phyloP scores from a whole-genome alignment of 2,888 invertebrate species.

The Venustoraphidia nigricollis region DNA sequence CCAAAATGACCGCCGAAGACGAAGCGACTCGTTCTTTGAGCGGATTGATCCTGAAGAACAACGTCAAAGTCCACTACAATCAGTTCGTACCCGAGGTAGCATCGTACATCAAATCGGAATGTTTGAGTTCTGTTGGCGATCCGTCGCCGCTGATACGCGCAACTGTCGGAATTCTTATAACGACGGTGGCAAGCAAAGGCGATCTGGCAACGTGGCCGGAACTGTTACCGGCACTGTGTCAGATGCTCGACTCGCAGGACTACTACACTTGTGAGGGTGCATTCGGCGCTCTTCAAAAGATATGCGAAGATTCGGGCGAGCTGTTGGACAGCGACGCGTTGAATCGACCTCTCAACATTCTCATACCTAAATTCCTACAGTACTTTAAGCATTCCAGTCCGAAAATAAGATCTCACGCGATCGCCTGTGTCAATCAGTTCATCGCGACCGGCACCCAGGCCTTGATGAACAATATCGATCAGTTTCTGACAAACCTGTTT shows the following conservation, averaged over 20 bases:
- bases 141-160: conserved; percentile 87
- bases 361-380: conserved; percentile 88
- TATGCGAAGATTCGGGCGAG: conserved; percentile 95
- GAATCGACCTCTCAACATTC: conserved; percentile 71
- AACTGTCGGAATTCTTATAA: conserved; percentile 93
- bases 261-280: conserved; percentile 94
- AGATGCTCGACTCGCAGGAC: conserved; percentile 83
- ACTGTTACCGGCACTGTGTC: conserved; percentile 76
- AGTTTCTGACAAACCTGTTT: conserved; percentile 82
- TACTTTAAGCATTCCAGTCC: conserved; percentile 82
- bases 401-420: conserved; percentile 86
- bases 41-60: conserved; percentile 95
- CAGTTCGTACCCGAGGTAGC: conserved; percentile 78
- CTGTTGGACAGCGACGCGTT: conserved; percentile 68
- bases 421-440: conserved; percentile 92
- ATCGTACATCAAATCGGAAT: conserved; percentile 87
- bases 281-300: conserved; percentile 93
- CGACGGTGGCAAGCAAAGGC: conserved; percentile 87
- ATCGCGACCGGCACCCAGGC: conserved; percentile 80
- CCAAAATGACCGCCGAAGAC: conserved; percentile 81
- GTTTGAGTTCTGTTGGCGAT: conserved; percentile 84
- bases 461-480: conserved; percentile 81
- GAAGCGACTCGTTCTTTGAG: conserved; percentile 92
- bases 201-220: conserved; percentile 86
- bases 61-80: conserved; percentile 81